Evolutionary conservation across 2,888 invertebrate species (phyloP), one percentile per base, ranked within the genome.

Genomic region (Scaptomyza parva): DNA sequence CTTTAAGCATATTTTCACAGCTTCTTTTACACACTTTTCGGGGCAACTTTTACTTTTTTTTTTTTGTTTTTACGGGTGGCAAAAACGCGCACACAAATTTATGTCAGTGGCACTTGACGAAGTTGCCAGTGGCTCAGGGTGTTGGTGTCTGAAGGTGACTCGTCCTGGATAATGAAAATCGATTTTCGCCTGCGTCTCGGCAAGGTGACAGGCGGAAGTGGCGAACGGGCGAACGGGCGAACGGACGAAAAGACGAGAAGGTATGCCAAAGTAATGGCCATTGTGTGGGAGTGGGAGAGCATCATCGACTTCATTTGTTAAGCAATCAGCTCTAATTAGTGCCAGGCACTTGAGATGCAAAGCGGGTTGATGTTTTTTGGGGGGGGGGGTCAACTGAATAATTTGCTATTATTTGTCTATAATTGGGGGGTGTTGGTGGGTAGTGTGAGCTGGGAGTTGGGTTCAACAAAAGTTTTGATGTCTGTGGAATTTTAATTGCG

Each of bases 301-400:
- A 40, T 20, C 45, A 61, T 64, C 54, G 44, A 85, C 65, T 87
- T 78, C 78, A 78, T 85, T 81, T 81, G 85, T 74, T 65, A 28
- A 55, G 78, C 82, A 81, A 87, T 81, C 85, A 84, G 69, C 68
- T 83, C 88, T 88, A 83, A 83, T 88, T 82, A 86, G 86, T 68
- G 63, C 35, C 40, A 39, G 64, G 60, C 57, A 81, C 51, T 60
- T 75, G 67, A 61, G 54, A 75, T 75, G 78, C 78, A 63, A 60
- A 78, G 45, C 62, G 61, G 52, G 51, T 43, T 20, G 52, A 33
- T 28, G 28, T 11, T 28, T 14, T 8, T 6, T 2, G 8, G 35
- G 8, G 1, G 1, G 33, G 11, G 22, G 20, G 61, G 39, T 47
- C 50, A 45, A 11, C 30, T 63, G 79, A 79, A 76, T 83, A 86